Evolutionary conservation across 2,113 vertebrate genomes (phyloP).

Genomic region (Semicossyphus pulcher): DNA sequence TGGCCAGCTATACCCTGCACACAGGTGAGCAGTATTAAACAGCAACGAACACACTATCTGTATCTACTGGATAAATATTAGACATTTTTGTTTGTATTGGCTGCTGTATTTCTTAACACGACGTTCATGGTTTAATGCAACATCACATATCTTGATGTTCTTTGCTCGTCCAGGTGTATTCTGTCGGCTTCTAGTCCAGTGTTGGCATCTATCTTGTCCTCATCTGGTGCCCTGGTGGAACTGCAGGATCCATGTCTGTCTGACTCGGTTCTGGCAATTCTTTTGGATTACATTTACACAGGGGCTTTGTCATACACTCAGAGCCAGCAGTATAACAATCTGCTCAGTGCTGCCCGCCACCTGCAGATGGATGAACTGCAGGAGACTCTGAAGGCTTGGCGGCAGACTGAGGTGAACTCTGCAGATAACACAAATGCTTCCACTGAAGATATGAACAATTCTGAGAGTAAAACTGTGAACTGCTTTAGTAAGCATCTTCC

Average conservation of each 20-base stretch:
- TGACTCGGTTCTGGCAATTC: slow-evolving; percentile 62
- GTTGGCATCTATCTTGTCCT: slow-evolving; percentile 73
- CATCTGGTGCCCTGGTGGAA: slow-evolving; percentile 72
- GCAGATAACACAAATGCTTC: neutral
- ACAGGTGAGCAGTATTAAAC: slow-evolving; percentile 66
- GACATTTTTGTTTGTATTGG: neutral
- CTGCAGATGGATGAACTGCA: slow-evolving; percentile 79
- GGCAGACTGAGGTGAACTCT: slow-evolving; percentile 2
- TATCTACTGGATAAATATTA: neutral
- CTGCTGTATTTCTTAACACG: neutral
- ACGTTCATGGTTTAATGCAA: neutral
- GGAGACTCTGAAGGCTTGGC: slow-evolving; percentile 53
- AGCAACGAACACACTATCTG: neutral
- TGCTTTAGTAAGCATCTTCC: neutral
- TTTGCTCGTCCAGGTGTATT: slow-evolving; percentile 67
- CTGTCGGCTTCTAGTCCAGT: slow-evolving; percentile 81
- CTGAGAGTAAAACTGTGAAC: neutral
- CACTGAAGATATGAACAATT: neutral
- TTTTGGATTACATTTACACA: slow-evolving; percentile 82
- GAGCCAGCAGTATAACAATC: slow-evolving; percentile 42
- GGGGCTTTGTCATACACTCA: slow-evolving; percentile 54
- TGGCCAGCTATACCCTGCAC: slow-evolving; percentile 73
- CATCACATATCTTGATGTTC: neutral
- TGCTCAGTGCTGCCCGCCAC: slow-evolving; percentile 72
- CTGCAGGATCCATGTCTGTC: slow-evolving; percentile 71